phyloP scores from a whole-genome alignment of 2,888 invertebrate species.

The Stenodera caucasica region DNA sequence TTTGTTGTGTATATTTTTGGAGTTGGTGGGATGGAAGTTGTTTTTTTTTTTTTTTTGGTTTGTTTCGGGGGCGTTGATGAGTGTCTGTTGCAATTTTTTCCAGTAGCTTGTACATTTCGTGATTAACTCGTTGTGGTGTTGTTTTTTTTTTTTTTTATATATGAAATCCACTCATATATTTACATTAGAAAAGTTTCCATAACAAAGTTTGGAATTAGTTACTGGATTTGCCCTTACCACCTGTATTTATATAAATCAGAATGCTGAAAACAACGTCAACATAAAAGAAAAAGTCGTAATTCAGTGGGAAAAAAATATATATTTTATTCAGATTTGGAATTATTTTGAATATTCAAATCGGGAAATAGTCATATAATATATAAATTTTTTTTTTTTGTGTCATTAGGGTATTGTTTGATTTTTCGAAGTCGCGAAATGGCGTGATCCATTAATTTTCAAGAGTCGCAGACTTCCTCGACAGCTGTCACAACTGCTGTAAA shows the following conservation, averaged over 20 bases:
- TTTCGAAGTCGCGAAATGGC: background rate
- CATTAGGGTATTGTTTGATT: background rate
- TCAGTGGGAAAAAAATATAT: no score
- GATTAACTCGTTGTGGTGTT: conserved; percentile 2
- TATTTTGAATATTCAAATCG: no score
- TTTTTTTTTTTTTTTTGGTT: background rate
- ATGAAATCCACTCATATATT: conserved; percentile 5
- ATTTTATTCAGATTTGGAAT: no score
- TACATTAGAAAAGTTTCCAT: conserved; percentile 8
- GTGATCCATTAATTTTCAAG: conserved; percentile 27
- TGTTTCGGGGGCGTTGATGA: no score
- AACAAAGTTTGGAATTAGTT: conserved; percentile 5
- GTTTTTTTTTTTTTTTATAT: background rate
- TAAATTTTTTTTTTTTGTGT: background rate
- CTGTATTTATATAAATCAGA: conserved; percentile 4
- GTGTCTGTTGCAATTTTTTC: background rate
- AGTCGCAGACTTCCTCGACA: conserved; percentile 20
- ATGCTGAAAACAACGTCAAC: background rate
- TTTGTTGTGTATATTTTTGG: no score
- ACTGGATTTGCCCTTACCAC: background rate
- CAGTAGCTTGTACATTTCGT: background rate
- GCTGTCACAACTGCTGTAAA: conserved; percentile 25
- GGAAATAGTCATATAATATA: no score
- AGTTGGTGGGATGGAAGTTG: background rate
- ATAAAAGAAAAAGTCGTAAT: background rate